phyloP scores from a whole-genome alignment of 2,888 invertebrate genomes.

The Caenorhabditis uteleia region DNA sequence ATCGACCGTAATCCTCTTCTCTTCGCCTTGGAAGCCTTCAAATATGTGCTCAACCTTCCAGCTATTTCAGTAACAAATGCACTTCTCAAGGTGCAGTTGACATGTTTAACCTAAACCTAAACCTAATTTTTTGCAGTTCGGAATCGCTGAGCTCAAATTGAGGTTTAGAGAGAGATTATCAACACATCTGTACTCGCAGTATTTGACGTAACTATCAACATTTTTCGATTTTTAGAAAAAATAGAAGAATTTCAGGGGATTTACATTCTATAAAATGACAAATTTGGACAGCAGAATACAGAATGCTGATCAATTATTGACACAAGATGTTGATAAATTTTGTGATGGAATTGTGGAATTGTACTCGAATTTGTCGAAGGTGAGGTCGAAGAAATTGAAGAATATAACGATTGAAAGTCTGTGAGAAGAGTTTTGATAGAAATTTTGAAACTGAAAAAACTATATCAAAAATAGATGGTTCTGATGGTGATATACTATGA shows the following conservation, averaged over 20 bases:
- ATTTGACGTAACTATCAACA: constrained; percentile 80
- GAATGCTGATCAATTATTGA: constrained; percentile 93
- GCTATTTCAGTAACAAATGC: constrained; percentile 92
- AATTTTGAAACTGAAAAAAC: background rate
- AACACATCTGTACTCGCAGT: constrained; percentile 85
- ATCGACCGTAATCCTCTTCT: constrained; percentile 83
- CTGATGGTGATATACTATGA: background rate
- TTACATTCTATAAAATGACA: constrained; percentile 84
- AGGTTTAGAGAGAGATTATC: constrained; percentile 88
- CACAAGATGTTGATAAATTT: constrained; percentile 96
- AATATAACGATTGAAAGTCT: too few relatives aligned
- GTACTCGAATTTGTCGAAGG: constrained; percentile 92
- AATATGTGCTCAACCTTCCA: constrained; percentile 86
- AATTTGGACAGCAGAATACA: constrained; percentile 91
- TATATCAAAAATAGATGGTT: background rate
- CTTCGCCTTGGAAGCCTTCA: constrained; percentile 80
- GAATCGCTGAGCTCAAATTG: constrained; percentile 87
- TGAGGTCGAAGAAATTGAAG: constrained; percentile 43
- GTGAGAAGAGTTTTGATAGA: too few relatives aligned
- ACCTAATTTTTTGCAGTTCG: constrained; percentile 15
- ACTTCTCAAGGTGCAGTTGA: constrained; percentile 78
- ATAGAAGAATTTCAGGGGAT: constrained; percentile 50
- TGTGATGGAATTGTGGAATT: constrained; percentile 92
- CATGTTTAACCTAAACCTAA: constrained; percentile 36
- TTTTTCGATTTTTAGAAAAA: constrained; percentile 5